These are phyloP conservation scores for Rafetus swinhoei DNA, from an alignment of 2,113 vertebrate genomes.

Conservation along the genomic window DNA sequence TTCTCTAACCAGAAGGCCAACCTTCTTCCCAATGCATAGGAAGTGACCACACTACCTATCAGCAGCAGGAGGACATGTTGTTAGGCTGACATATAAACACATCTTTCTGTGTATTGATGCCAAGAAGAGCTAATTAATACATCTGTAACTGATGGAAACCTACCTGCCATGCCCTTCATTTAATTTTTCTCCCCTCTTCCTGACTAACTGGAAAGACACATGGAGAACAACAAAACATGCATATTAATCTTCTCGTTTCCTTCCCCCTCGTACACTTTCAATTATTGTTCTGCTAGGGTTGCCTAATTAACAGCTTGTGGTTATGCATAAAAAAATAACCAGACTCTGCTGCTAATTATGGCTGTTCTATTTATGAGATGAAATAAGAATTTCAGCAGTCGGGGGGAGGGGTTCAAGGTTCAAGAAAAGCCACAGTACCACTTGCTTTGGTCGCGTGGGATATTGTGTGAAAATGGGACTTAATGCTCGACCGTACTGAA, in stretches of 20 bases:
- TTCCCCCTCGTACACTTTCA: not conserved
- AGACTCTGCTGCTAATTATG: not conserved
- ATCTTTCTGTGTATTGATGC: not conserved
- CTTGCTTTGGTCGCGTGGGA: not conserved
- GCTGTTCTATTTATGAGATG: not conserved
- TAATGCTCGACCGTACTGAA: not conserved
- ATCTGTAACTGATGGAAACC: not conserved
- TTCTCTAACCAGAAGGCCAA: not conserved
- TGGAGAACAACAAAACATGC: not conserved
- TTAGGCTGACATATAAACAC: not conserved
- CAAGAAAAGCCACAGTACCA: not conserved
- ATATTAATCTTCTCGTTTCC: not conserved
- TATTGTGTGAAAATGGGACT: not conserved
- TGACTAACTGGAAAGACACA: slow-evolving; percentile 5
- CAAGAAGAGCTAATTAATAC: not conserved
- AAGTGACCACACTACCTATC: not conserved
- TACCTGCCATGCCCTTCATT: not conserved
- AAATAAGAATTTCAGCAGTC: not conserved
- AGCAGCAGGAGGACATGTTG: not conserved
- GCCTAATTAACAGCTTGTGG: slow-evolving; percentile 22
- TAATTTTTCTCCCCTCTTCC: not conserved
- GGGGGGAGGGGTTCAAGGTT: not conserved
- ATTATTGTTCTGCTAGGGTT: slow-evolving; percentile 11
- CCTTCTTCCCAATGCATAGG: not conserved
- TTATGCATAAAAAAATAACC: not conserved